phyloP scores from a whole-genome alignment of 2,797 vertebrate genomes.

The Pseudopleuronectes americanus region DNA sequence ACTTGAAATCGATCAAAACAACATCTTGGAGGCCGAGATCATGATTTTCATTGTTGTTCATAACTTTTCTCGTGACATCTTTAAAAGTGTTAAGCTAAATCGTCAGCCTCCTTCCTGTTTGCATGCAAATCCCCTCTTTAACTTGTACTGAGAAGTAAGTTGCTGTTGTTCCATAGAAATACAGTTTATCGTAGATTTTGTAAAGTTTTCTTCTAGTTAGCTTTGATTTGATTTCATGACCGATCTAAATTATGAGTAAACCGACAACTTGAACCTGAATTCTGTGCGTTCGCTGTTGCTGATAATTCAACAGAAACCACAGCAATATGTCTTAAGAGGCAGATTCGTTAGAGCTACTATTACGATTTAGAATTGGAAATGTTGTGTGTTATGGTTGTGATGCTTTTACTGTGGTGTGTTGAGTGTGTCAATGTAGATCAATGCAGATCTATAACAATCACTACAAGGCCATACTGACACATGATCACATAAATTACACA shows the following conservation, averaged over 20 bases:
- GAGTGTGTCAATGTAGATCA: constrained; percentile 9
- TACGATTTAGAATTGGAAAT: constrained; percentile 1
- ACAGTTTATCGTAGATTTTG: background rate
- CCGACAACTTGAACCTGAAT: background rate
- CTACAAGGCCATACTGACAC: constrained; percentile 18
- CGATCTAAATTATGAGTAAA: constrained; percentile 9
- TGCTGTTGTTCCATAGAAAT: background rate
- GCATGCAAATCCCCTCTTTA: constrained; percentile 47
- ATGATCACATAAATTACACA: constrained; percentile 49
- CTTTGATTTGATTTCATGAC: constrained; percentile 2
- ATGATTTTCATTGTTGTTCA: constrained; percentile 21
- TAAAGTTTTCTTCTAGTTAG: background rate
- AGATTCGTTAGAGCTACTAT: background rate
- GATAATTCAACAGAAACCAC: constrained; percentile 5
- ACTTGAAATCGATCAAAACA: constrained; percentile 77
- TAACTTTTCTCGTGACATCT: constrained; percentile 43
- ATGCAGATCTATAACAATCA: constrained; percentile 15
- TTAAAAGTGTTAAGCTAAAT: constrained; percentile 35
- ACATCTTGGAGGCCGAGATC: constrained; percentile 27
- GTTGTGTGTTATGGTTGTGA: constrained; percentile 10
- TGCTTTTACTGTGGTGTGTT: constrained; percentile 16
- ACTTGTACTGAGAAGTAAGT: constrained; percentile 1
- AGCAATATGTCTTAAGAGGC: background rate
- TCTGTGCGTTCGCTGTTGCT: background rate
- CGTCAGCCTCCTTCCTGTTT: constrained; percentile 34